Conservation (phyloP, 2,113 vertebrate species). For the Accipiter virgatus region DNA sequence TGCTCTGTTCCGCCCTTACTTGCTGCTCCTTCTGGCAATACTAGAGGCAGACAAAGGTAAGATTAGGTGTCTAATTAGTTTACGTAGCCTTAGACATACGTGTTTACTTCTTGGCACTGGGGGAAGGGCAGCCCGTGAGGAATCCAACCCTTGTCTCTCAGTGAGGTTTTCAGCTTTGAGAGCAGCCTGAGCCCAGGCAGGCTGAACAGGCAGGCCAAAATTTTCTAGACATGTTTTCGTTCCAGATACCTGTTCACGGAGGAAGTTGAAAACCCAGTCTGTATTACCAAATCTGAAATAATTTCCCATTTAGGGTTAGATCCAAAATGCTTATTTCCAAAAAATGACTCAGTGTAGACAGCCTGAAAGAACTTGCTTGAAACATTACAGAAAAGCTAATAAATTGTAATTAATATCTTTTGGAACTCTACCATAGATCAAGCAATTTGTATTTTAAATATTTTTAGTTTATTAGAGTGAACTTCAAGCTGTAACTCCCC, state of each 20-base stretch:
- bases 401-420: background rate
- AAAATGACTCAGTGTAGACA: background rate
- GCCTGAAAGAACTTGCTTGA: constrained; percentile 20
- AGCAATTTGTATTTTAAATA: background rate
- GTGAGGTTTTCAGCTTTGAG: background rate
- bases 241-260: background rate
- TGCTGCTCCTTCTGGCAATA: background rate
- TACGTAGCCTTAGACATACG: background rate
- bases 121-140: background rate
- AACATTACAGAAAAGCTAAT: background rate
- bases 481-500: background rate
- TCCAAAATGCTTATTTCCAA: constrained; percentile 34
- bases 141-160: background rate
- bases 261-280: background rate
- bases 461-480: background rate
- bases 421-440: rapidly evolving
- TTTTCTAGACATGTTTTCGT: background rate
- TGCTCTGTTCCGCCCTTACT: background rate
- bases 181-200: background rate
- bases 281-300: constrained; percentile 15
- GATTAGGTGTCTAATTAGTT: constrained; percentile 66
- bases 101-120: constrained; percentile 6
- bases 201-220: background rate
- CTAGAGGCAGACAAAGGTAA: constrained; percentile 33
- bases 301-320: background rate